Evolutionary conservation across 2,113 vertebrate species (phyloP).

Genomic region (Casuarius casuarius): DNA sequence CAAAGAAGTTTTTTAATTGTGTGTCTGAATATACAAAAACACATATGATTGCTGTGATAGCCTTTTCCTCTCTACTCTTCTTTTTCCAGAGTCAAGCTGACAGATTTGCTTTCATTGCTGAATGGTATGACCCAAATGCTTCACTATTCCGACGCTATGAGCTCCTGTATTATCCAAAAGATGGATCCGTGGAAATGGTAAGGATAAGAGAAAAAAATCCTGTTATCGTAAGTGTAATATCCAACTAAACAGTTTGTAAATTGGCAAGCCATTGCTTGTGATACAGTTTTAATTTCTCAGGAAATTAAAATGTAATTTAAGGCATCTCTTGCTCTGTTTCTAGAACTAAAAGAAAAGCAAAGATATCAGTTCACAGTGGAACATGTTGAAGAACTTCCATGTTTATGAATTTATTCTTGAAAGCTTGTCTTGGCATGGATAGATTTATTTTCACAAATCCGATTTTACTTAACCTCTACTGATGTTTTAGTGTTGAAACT

Average conservation of each 20-base stretch:
- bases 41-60: background rate
- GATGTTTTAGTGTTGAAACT: constrained; percentile 1
- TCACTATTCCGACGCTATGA: constrained; percentile 89
- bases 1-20: background rate
- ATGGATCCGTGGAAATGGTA: constrained; percentile 95
- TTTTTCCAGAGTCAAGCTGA: constrained; percentile 84
- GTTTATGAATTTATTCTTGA: background rate
- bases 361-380: background rate
- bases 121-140: constrained; percentile 93
- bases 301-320: background rate
- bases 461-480: background rate
- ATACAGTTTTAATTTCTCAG: background rate
- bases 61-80: background rate
- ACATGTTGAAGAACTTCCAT: background rate
- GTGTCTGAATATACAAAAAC: background rate
- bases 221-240: background rate
- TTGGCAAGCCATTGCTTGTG: background rate
- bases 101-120: constrained; percentile 89
- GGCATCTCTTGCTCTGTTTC: background rate
- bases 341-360: background rate
- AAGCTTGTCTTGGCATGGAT: background rate
- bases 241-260: background rate
- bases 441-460: background rate
- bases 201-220: background rate
- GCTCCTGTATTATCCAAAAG: constrained; percentile 91